phyloP scores from a whole-genome alignment of 2,797 vertebrate species.

The Chaetophractus vellerosus region DNA sequence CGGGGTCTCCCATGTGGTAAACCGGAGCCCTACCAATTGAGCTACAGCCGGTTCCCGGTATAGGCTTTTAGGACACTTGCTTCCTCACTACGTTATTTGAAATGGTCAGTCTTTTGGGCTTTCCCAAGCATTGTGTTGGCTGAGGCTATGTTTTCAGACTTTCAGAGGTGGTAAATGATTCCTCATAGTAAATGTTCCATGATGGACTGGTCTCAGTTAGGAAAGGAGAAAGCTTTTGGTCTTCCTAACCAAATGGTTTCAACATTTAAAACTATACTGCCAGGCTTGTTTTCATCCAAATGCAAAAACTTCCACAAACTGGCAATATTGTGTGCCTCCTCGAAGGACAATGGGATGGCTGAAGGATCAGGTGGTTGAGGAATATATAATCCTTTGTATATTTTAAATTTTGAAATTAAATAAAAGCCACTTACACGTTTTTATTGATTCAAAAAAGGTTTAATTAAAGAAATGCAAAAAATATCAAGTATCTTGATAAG shows the following conservation, averaged over 20 bases:
- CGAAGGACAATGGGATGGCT: not conserved
- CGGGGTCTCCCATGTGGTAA: no score
- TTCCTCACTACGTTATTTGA: not conserved
- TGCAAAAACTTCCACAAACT: not conserved
- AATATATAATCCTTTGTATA: not conserved
- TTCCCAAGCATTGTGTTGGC: not conserved
- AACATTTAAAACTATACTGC: not conserved
- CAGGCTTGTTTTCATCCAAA: not conserved
- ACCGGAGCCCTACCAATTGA: no score
- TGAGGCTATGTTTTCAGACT: not conserved
- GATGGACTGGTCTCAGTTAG: not conserved
- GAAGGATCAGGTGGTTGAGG: not conserved
- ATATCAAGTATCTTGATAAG: not conserved
- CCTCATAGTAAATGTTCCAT: no score
- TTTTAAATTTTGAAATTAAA: not conserved
- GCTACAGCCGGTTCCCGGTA: no score
- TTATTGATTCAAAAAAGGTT: not conserved
- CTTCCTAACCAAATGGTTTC: not conserved
- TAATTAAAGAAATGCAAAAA: not conserved
- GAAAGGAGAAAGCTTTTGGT: not conserved
- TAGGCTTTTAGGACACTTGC: not conserved
- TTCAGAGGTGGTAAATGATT: not conserved
- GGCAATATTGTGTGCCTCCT: not conserved
- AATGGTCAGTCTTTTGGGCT: not conserved
- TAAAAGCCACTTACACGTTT: not conserved